phyloP scores from a whole-genome alignment of 2,888 invertebrate species.

The Lepetodrilus schrolli region DNA sequence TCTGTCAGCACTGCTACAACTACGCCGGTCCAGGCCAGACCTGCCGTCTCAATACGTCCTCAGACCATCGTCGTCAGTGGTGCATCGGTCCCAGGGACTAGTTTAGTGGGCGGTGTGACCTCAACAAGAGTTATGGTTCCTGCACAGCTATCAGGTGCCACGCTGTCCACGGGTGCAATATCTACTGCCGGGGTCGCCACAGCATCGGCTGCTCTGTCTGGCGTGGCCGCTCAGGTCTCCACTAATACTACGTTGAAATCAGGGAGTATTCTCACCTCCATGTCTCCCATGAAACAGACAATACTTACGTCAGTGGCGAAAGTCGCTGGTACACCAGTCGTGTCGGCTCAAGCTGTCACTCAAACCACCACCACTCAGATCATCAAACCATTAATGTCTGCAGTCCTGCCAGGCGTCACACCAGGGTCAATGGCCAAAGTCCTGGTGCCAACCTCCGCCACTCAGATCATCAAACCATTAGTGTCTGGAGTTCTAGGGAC shows the following conservation, averaged over 20 bases:
- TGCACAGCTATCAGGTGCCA: constrained; percentile 35
- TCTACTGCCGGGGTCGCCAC: constrained; percentile 9
- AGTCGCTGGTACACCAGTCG: constrained; percentile 22
- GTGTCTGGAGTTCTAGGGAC: constrained; percentile 12
- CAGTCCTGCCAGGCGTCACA: constrained; percentile 7
- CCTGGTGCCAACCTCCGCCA: background rate
- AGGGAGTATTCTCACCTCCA: background rate
- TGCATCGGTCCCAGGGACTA: constrained; percentile 39
- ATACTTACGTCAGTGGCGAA: constrained; percentile 3
- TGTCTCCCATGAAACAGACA: background rate
- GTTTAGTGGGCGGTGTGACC: constrained; percentile 35
- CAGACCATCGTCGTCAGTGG: constrained; percentile 44
- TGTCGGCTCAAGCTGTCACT: constrained; percentile 31
- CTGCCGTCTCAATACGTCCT: constrained; percentile 41
- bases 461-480: constrained; percentile 32
- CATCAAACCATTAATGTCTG: constrained; percentile 29
- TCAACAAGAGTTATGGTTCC: constrained; percentile 50
- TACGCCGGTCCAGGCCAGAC: constrained; percentile 27
- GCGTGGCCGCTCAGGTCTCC: background rate
- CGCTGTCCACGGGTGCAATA: constrained; percentile 19
- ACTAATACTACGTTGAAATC: background rate
- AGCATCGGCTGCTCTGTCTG: background rate
- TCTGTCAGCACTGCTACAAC: constrained; percentile 31
- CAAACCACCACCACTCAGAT: constrained; percentile 31
- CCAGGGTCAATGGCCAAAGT: background rate